Evolutionary conservation across 2,888 invertebrate genomes (phyloP).

Genomic region (Tinea trinotella): DNA sequence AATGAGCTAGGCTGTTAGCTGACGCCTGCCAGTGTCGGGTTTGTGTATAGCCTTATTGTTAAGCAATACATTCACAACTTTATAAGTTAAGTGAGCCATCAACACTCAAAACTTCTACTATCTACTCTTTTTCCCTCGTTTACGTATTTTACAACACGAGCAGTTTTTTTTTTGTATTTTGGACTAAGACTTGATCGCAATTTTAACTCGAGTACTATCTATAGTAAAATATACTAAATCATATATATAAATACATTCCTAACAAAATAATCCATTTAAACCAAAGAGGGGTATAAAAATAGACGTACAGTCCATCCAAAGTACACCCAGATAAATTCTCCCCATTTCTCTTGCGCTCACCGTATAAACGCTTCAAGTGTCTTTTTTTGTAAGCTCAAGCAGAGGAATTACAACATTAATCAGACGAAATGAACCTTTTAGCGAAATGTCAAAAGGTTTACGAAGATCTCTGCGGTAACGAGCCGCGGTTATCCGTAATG

Average conservation of each 20-base stretch:
- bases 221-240: too few relatives aligned
- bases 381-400: conserved; percentile 50
- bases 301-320: conserved; percentile 2
- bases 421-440: conserved; percentile 64
- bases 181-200: too few relatives aligned
- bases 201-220: too few relatives aligned
- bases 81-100: conserved; percentile 1
- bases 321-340: conserved; percentile 44
- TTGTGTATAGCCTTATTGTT: conserved; percentile 4
- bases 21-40: conserved; percentile 25
- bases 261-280: not conserved
- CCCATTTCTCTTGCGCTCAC: conserved; percentile 46
- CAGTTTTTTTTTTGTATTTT: too few relatives aligned
- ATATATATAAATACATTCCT: not conserved
- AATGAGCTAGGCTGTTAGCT: conserved; percentile 57
- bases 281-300: conserved; percentile 1
- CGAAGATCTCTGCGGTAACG: conserved; percentile 47
- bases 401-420: conserved; percentile 62
- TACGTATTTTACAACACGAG: too few relatives aligned
- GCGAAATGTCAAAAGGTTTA: conserved; percentile 64
- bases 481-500: conserved; percentile 45
- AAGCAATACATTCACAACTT: too few relatives aligned
- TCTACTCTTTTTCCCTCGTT: too few relatives aligned
- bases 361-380: conserved; percentile 45
- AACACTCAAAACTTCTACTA: not conserved